Evolutionary conservation across 2,113 vertebrate genomes (phyloP), one percentile per base, ranked within the genome.

Genomic region (Brevimyrus niger): DNA sequence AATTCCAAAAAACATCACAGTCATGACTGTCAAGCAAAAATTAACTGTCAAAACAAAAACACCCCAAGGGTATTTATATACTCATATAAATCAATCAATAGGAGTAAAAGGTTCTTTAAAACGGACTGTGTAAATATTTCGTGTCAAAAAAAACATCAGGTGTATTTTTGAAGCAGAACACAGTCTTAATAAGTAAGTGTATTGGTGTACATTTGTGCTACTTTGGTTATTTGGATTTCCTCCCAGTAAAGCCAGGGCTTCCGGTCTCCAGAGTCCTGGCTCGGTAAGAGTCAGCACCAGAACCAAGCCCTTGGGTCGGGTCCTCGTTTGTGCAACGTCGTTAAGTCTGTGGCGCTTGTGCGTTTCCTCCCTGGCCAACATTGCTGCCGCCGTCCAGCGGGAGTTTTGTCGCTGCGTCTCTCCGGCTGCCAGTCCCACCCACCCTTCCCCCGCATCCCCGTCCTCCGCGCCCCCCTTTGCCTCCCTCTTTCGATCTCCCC

Each of bases 141-240:
- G 61, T 88, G 73, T 91, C 35, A 48, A 92, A 90, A 92, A 93
- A 93, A 89, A 94, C 93, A 50, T 93, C 94, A 73, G 93, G 93
- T 89, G 89, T 92, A 89, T 86, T 92, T 89, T 90, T 89, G 89
- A 80, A 93, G 90, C 92, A 90, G 91, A 92, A 92, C 61, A 92
- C 86, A 84, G 93, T 94, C 91, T 94, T 92, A 88, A 91, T 92
- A 88, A 91, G 90, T 91, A 93, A 90, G 92, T 89, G 90, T 91
- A 86, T 92, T 13, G 92, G 92, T 92, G 93, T 87, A 65, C 90
- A 91, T 90, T 94, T 94, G 92, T 93, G 94, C 94, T 94, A 93
- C 94, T 95, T 94, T 95, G 94, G 94, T 95, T 91, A 47, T 87
- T 87, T 73, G 61, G 58, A 50, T 76, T 48, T 23, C 73, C 84